Evolutionary conservation across 2,888 invertebrate genomes (phyloP).

Genomic region (Pachliopta kotzebuea): DNA sequence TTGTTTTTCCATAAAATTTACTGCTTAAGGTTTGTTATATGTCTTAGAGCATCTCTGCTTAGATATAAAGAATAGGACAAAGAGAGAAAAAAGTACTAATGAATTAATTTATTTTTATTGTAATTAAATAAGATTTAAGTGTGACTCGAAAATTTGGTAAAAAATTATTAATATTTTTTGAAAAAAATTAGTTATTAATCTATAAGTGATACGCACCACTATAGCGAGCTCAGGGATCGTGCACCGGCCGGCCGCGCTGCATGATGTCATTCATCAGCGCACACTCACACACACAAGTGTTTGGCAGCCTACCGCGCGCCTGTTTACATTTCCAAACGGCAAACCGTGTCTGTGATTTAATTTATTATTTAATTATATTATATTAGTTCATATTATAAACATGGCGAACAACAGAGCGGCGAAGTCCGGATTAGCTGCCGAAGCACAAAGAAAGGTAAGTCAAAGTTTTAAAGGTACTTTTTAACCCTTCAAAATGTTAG

Average conservation of each 20-base stretch:
- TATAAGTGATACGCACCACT: slow-evolving; percentile 27
- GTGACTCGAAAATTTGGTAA: too few relatives aligned
- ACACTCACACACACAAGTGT: slow-evolving; percentile 69
- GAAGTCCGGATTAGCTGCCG: slow-evolving; percentile 97
- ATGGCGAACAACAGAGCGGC: slow-evolving; percentile 93
- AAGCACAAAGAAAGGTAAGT: slow-evolving; percentile 96
- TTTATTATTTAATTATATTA: slow-evolving; percentile 52
- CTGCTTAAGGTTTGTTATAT: too few relatives aligned
- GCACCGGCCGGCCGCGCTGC: slow-evolving; percentile 49
- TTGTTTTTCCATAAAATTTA: too few relatives aligned
- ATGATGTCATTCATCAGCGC: slow-evolving; percentile 78
- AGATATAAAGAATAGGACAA: too few relatives aligned
- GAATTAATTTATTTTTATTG: too few relatives aligned
- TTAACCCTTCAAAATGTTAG: slow-evolving; percentile 33
- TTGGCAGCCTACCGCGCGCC: slow-evolving; percentile 56
- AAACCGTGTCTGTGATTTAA: slow-evolving; percentile 70
- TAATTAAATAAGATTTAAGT: too few relatives aligned
- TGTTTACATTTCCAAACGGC: slow-evolving; percentile 65
- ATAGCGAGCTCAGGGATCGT: slow-evolving; percentile 37
- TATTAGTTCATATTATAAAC: slow-evolving; percentile 51
- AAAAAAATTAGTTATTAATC: slow-evolving; percentile 25
- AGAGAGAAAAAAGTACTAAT: too few relatives aligned
- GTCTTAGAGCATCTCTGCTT: too few relatives aligned
- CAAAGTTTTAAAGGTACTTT: slow-evolving; percentile 24
- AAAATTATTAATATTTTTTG: too few relatives aligned